These are phyloP conservation scores for Hippopotamus amphibius DNA, from an alignment of 2,113 vertebrate genomes.

Conservation along the genomic window DNA sequence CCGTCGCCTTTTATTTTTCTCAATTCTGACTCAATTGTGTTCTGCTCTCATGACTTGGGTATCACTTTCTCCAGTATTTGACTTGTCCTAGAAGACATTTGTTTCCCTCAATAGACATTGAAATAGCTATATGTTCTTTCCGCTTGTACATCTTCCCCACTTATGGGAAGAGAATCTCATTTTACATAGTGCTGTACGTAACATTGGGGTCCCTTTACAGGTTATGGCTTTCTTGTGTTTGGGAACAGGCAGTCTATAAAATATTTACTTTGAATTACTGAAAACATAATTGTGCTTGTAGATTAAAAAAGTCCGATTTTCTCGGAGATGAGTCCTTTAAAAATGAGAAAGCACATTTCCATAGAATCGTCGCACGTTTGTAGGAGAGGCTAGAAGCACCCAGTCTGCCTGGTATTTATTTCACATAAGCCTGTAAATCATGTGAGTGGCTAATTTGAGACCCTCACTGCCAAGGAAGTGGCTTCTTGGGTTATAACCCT, in stretches of 20 bases:
- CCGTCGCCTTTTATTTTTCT: background rate
- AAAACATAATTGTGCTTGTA: background rate
- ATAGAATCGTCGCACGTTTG: background rate
- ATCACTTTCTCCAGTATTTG: background rate
- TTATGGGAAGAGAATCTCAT: background rate
- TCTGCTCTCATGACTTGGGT: background rate
- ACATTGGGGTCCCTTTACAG: background rate
- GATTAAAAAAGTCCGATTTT: background rate
- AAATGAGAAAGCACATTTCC: background rate
- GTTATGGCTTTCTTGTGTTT: background rate
- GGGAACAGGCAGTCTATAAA: background rate
- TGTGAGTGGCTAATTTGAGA: background rate
- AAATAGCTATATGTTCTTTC: background rate
- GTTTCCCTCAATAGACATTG: background rate
- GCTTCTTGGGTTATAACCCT: background rate
- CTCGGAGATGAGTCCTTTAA: background rate
- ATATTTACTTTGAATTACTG: background rate
- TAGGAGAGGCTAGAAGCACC: background rate
- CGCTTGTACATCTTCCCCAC: background rate
- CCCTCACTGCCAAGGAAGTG: background rate
- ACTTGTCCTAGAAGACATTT: background rate
- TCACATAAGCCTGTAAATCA: background rate
- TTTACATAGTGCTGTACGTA: background rate
- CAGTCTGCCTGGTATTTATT: background rate
- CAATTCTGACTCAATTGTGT: background rate